Evolutionary conservation across 2,888 invertebrate species (phyloP).

Genomic region (Microctonus aethiopoides): DNA sequence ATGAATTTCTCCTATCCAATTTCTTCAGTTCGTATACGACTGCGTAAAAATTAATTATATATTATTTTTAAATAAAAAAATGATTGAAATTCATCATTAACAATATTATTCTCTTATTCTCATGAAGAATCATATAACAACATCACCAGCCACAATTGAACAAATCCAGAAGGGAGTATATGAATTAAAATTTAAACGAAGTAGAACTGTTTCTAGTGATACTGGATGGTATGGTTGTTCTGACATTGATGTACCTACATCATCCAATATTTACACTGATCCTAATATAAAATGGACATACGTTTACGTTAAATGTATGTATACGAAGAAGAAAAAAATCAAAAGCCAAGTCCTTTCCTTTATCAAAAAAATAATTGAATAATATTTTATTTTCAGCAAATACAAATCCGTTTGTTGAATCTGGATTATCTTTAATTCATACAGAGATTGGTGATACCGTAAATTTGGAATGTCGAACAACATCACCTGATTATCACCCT

Average conservation of each 20-base stretch:
- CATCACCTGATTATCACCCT: slow-evolving; percentile 70
- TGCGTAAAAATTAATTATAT: not conserved
- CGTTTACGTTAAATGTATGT: slow-evolving; percentile 60
- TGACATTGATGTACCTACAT: slow-evolving; percentile 38
- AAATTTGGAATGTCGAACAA: slow-evolving; percentile 74
- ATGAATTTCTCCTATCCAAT: slow-evolving; percentile 48
- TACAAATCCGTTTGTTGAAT: too few species aligned
- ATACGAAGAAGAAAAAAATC: not conserved
- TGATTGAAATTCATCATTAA: not conserved
- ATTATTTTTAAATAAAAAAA: not conserved
- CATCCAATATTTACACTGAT: slow-evolving; percentile 34
- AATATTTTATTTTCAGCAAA: slow-evolving; percentile 64
- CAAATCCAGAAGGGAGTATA: not conserved
- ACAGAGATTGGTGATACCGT: slow-evolving; percentile 61
- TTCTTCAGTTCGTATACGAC: not conserved
- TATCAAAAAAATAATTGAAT: slow-evolving; percentile 11
- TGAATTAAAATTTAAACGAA: slow-evolving; percentile 42
- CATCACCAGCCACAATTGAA: slow-evolving; percentile 37
- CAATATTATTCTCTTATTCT: slow-evolving; percentile 33
- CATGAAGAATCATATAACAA: not conserved
- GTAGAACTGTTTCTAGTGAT: slow-evolving; percentile 49
- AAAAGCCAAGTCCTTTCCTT: too few species aligned
- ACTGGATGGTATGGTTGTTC: slow-evolving; percentile 63
- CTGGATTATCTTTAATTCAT: too few species aligned
- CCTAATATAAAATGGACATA: slow-evolving; percentile 53